These are phyloP conservation scores for Drosophila busckii DNA, from an alignment of 1,140 invertebrate genomes.

Conservation along the genomic window DNA sequence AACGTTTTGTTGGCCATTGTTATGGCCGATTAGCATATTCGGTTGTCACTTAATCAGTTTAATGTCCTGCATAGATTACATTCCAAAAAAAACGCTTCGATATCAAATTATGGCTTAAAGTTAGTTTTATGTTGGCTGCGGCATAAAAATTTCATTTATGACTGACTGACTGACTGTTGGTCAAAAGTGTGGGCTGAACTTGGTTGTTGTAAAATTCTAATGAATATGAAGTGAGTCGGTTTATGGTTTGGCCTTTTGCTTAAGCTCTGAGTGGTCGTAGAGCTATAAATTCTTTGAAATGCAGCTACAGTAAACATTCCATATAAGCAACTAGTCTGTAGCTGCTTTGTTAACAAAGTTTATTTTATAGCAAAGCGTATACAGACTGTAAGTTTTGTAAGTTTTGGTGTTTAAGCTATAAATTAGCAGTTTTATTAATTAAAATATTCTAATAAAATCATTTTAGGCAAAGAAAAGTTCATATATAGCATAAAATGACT, in stretches of 20 bases:
- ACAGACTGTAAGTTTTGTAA: no score
- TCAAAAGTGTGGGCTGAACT: conserved; percentile 5
- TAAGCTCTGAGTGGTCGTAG: neutral
- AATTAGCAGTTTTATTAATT: no score
- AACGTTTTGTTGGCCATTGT: conserved; percentile 15
- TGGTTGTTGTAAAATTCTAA: conserved; percentile 18
- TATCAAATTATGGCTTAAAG: conserved; percentile 1
- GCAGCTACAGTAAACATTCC: no score
- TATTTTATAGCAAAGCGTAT: no score
- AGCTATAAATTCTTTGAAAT: conserved; percentile 14
- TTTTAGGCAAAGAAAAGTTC: no score
- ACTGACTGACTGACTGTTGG: neutral
- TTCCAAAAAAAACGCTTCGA: conserved; percentile 7
- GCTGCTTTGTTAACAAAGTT: no score
- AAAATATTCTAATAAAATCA: no score
- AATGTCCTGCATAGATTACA: conserved; percentile 29
- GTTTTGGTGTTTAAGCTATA: no score
- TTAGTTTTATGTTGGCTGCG: neutral
- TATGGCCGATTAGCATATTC: conserved; percentile 23
- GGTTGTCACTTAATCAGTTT: conserved; percentile 62
- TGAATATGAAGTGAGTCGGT: conserved; percentile 26
- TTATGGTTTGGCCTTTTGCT: conserved; percentile 1
- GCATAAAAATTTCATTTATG: conserved; percentile 33
- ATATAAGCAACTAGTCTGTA: no score
- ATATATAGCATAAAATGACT: no score